Base-by-base conservation (phyloP, 2,888 invertebrate genomes). In the Nowickia ferox region DNA sequence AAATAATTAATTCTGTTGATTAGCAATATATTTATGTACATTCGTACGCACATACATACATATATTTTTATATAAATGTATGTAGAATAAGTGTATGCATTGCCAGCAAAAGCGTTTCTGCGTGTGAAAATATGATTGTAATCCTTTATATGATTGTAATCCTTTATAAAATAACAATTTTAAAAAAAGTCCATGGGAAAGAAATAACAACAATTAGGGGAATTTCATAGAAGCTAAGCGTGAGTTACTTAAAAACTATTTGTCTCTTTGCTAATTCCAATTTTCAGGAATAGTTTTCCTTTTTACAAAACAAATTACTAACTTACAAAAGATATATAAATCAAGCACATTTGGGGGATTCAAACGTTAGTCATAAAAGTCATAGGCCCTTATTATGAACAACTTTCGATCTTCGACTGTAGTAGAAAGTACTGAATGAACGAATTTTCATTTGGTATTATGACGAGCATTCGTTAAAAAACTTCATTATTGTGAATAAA, bases 1-100 rank as follows among this genome's bases (percentile, higher is more conserved):
- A 82, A 84, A 87, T 53, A 76, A 86, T 88, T 87, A 86, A 84
- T 83, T 75, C 65, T 79, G 84, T 87, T 88, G 86, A 87, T 87
- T 87, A 84, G 77, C 65, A 74, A 30, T 30, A 81, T 30, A 30
- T 30, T 30, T 30, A 30, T 30, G 30, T 30, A 30, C 30, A 4
- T 30, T 30, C 48, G 19, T 42, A 55, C 10, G 65, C 6, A 42
- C 8, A 30, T 17, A 46, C 2, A 44, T 19, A 17, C 42, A 44
- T 42, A 42, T 19, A 30, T 8, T n/a, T n/a, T n/a, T 42, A n/a
- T 9, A 59, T 8, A 11, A 51, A 1, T 22, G 42, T 38, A 53
- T 30, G n/a, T n/a, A n/a, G n/a, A n/a, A 59, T 8, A 11, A 51
- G 1, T 22, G 42, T 38, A 53, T 30, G 63, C 44, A 9, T 63